Evolutionary conservation across 2,888 invertebrate genomes (phyloP).

Genomic region (Poecilus cupreus): DNA sequence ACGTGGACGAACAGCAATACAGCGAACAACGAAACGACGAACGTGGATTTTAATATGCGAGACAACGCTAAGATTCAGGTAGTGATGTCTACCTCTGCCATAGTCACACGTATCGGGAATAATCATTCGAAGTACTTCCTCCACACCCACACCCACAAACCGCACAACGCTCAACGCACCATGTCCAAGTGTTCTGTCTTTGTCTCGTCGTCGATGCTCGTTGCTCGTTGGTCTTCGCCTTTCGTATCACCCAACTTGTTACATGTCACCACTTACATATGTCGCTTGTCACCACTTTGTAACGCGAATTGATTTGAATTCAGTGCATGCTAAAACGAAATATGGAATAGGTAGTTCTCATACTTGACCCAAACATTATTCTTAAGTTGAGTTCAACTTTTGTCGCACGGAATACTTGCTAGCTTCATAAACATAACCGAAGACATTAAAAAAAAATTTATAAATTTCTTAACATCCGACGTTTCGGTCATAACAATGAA

Average conservation of each 20-base stretch:
- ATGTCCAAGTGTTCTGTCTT: not conserved
- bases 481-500: too few species aligned
- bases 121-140: conserved; percentile 56
- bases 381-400: too few species aligned
- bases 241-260: not conserved
- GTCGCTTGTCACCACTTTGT: not conserved
- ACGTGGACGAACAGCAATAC: conserved; percentile 1
- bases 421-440: too few species aligned
- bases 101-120: conserved; percentile 56
- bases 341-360: not conserved
- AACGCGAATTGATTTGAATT: not conserved
- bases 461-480: too few species aligned
- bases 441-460: too few species aligned
- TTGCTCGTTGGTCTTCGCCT: too few species aligned
- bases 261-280: not conserved
- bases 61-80: conserved; percentile 43
- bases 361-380: too few species aligned
- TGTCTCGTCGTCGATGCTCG: not conserved
- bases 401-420: too few species aligned
- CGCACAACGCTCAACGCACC: not conserved
- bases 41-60: conserved; percentile 44
- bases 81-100: conserved; percentile 56
- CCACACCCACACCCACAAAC: conserved; percentile 51
- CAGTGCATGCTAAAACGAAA: not conserved
- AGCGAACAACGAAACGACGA: not conserved